Percentiles rank a stretch among this genome's conserved stretches.
Evolutionary conservation across 1,140 invertebrate genomes (phyloP).

Genomic region (Fopius arisanus): DNA sequence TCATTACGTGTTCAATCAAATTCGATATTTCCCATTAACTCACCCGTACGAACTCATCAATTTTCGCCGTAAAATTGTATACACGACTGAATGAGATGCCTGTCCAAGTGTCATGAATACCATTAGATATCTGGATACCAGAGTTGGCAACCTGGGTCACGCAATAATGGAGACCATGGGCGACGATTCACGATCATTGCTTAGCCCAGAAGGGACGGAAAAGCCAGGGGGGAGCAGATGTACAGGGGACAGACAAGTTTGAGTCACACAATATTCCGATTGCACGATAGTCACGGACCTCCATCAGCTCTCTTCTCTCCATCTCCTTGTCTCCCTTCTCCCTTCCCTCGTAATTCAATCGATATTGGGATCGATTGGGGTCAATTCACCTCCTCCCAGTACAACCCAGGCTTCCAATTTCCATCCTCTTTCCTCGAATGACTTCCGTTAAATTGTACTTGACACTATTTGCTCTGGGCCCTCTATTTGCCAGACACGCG

Average conservation of each 20-base stretch:
- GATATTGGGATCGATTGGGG: conserved; percentile 21
- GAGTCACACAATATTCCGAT: neutral
- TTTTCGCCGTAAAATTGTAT: neutral
- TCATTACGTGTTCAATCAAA: neutral
- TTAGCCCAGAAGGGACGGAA: neutral
- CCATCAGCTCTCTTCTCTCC: neutral
- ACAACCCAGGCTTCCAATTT: neutral
- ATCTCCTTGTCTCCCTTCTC: neutral
- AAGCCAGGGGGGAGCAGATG: neutral
- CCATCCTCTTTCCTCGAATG: neutral
- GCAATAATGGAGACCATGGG: conserved; percentile 25
- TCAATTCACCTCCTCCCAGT: neutral
- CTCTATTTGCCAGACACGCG: neutral
- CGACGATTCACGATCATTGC: conserved; percentile 16
- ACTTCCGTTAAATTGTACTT: neutral
- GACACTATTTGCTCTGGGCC: neutral
- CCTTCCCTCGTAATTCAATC: conserved; percentile 19
- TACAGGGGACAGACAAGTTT: neutral
- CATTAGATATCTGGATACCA: neutral
- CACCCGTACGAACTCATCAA: neutral
- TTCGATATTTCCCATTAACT: neutral
- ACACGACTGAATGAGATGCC: neutral
- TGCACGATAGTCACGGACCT: conserved; percentile 11
- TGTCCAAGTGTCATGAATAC: conserved; percentile 1
- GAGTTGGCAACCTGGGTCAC: conserved; percentile 23